Conservation (phyloP, 1,140 invertebrate genomes). For the Coptotermes formosanus region DNA sequence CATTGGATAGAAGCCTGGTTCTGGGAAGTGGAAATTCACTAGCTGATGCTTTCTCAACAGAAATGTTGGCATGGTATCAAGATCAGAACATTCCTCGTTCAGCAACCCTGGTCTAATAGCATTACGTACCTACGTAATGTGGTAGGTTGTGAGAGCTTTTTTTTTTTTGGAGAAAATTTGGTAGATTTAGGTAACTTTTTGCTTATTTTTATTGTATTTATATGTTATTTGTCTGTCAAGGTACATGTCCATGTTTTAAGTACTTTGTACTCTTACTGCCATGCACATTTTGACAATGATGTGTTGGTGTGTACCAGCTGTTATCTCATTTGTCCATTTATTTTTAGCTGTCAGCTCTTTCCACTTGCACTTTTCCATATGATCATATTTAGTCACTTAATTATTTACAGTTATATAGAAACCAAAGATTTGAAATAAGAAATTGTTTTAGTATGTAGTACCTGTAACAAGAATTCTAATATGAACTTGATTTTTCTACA, state of each 20-base stretch:
- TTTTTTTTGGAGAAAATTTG: background rate
- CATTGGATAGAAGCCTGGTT: background rate
- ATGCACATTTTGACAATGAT: no score
- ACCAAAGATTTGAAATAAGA: constrained; percentile 9
- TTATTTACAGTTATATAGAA: background rate
- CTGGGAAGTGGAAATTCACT: constrained; percentile 35
- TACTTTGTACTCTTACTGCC: background rate
- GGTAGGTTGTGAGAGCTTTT: background rate
- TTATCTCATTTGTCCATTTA: no score
- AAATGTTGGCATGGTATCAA: constrained; percentile 51
- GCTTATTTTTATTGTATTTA: background rate
- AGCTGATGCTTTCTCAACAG: constrained; percentile 45
- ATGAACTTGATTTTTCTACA: no score
- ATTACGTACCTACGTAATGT: background rate
- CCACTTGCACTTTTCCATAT: no score
- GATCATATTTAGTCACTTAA: background rate
- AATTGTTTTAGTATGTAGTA: background rate
- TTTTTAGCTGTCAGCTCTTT: no score
- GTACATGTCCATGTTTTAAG: background rate
- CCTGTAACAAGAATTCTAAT: constrained; percentile 2
- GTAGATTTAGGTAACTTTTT: background rate
- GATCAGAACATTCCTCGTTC: constrained; percentile 42
- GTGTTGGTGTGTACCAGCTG: no score
- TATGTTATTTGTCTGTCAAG: no score
- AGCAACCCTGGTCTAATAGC: constrained; percentile 41